Evolutionary conservation across 1,140 invertebrate species (phyloP), one percentile per base, ranked within the genome.

Genomic region (Apis mellifera): DNA sequence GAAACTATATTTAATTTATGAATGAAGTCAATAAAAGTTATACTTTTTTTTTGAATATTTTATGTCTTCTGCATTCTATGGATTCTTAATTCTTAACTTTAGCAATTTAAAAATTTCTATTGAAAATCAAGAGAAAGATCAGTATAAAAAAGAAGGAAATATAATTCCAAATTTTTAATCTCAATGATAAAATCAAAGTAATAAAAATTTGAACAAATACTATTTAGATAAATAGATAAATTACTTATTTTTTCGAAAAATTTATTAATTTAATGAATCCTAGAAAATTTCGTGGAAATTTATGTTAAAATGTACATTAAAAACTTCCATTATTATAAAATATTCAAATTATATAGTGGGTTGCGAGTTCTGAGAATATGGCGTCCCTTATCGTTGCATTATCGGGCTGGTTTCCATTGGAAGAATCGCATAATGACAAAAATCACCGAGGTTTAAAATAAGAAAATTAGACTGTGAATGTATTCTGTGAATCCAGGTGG

Each of bases 301-400:
- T 80, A 52, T 7, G 52, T 60, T 69, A 76, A 59, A 72, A 72
- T 62, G 48, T 52, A n/a, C 77, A 13, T 62, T 62, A 42, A 42
- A n/a, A 76, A 69, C 52, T 75, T 76, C 64, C 9, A 15, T 55
- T 65, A 7, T 59, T n/a, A 21, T n/a, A 9, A 32, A 64, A 54
- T 68, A 68, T 59, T 73, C 71, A 82, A 76, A 76, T 76, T 21
- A 17, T 1, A 26, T 7, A 50, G 70, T 54, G 54, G 57, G 11
- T 19, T 4, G 55, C 23, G 42, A 57, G 48, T 59, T 26, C 15
- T 17, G 2, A 1, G 19, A 55, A 48, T 32, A 55, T 50, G 23
- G 32, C 5, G 32, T 21, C 7, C 1, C 72, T 82, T 82, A 82
- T 76, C 79, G 70, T 15, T 11, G 50, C 17, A 52, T 66, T 42